Conservation (phyloP, 2,888 invertebrate genomes). For the Aspidiotus rigidus region DNA sequence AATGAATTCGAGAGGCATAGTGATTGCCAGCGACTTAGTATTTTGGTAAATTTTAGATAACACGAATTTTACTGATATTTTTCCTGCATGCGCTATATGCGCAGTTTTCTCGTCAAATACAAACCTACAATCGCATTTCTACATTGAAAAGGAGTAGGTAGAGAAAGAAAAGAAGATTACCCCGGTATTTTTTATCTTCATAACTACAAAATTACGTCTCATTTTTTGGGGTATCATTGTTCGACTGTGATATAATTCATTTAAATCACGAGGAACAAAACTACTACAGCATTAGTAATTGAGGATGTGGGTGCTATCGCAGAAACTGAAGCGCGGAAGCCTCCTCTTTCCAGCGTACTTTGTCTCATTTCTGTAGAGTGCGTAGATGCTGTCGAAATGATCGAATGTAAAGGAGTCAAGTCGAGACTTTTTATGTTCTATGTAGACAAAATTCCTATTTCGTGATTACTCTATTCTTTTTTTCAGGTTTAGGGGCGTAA, state of each 20-base stretch:
- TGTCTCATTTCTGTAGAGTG: neutral
- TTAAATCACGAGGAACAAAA: neutral
- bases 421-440: neutral
- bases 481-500: neutral
- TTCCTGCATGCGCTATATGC: too few species aligned
- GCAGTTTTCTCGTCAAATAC: too few species aligned
- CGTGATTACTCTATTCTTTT: neutral
- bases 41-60: too few species aligned
- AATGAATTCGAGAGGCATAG: too few species aligned
- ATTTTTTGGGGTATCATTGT: neutral
- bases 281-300: neutral
- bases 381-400: neutral
- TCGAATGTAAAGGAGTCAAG: neutral
- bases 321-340: slow-evolving; percentile 1
- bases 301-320: slow-evolving; percentile 1
- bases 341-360: neutral
- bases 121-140: too few species aligned
- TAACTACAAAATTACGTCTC: neutral
- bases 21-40: too few species aligned
- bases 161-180: too few species aligned
- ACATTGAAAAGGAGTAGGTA: too few species aligned
- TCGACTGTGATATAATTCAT: neutral
- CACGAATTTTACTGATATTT: too few species aligned
- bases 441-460: neutral
- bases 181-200: too few species aligned